Percentiles rank a stretch among this genome's conserved stretches.
phyloP scores from a whole-genome alignment of 2,113 vertebrate genomes.

The Carassius auratus region DNA sequence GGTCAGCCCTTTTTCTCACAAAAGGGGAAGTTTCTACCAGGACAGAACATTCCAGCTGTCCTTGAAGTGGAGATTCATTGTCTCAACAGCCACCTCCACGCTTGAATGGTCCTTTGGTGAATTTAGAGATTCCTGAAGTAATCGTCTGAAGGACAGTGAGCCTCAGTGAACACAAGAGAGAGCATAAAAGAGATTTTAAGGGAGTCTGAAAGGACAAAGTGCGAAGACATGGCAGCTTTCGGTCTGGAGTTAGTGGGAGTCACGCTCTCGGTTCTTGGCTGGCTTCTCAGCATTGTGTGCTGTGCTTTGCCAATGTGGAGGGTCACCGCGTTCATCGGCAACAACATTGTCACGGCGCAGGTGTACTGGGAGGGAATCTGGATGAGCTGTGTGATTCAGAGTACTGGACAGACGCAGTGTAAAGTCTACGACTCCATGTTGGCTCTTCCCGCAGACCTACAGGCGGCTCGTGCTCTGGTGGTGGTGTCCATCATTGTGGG shows the following conservation, averaged over 20 bases:
- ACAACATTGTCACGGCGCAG: constrained; percentile 92
- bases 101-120: constrained; percentile 1
- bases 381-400: constrained; percentile 91
- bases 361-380: constrained; percentile 89
- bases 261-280: constrained; percentile 82
- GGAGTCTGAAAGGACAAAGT: neutral
- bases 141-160: neutral
- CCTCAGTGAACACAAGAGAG: neutral
- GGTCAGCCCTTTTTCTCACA: constrained; percentile 27
- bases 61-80: constrained; percentile 30
- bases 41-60: constrained; percentile 35
- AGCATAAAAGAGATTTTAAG: too few species aligned
- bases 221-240: constrained; percentile 76
- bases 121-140: constrained; percentile 7
- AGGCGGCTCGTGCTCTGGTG: constrained; percentile 88
- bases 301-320: constrained; percentile 92
- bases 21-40: constrained; percentile 24
- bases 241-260: constrained; percentile 87
- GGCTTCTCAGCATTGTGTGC: constrained; percentile 81
- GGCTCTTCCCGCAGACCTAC: constrained; percentile 87
- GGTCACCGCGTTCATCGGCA: constrained; percentile 91
- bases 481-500: constrained; percentile 85
- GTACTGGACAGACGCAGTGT: constrained; percentile 92
- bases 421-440: constrained; percentile 93
- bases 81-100: neutral